phyloP scores from a whole-genome alignment of 2,888 invertebrate genomes.

The Metacarcinus magister region DNA sequence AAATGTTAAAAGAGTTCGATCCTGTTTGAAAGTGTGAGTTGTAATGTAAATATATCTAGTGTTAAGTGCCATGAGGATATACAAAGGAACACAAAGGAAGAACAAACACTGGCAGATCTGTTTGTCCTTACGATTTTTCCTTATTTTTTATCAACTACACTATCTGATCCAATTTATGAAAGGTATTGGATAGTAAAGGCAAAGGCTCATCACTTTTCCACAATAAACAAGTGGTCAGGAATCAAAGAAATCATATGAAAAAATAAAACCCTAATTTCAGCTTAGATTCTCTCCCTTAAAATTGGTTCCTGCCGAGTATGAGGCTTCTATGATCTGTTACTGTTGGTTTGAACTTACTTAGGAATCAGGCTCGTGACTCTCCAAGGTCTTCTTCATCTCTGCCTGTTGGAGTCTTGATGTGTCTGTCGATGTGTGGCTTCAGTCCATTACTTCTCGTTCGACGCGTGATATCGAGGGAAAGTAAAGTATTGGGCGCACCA shows the following conservation, averaged over 20 bases:
- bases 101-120: too few species aligned
- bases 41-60: too few species aligned
- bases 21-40: too few species aligned
- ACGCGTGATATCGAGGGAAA: constrained; percentile 18
- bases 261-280: background rate
- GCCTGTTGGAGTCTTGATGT: constrained; percentile 14
- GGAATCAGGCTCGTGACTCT: background rate
- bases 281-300: background rate
- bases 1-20: too few species aligned
- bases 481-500: background rate
- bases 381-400: constrained; percentile 1
- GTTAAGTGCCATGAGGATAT: too few species aligned
- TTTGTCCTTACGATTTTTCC: too few species aligned
- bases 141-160: too few species aligned
- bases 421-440: background rate
- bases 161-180: too few species aligned
- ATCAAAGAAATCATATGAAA: background rate
- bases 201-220: background rate
- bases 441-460: constrained; percentile 3
- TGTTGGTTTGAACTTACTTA: background rate
- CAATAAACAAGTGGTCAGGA: background rate
- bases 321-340: background rate
- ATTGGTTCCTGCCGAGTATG: background rate
- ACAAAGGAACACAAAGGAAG: too few species aligned
- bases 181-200: background rate